Conservation (phyloP, 2,797 vertebrate genomes). For the Sebastes trivittatus region DNA sequence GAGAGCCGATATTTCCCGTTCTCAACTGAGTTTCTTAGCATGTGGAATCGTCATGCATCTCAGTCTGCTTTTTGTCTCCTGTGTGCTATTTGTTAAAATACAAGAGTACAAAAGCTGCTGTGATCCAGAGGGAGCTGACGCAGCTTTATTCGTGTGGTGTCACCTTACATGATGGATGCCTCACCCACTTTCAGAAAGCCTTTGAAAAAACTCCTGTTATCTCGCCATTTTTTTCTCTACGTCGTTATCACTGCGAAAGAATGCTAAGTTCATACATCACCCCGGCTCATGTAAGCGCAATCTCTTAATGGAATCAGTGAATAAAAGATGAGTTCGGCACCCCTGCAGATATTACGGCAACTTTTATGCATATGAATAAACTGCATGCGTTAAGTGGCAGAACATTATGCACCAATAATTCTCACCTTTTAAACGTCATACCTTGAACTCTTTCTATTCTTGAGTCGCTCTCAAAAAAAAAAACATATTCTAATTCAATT, state of each 20-base stretch:
- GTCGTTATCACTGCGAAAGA: conserved; percentile 58
- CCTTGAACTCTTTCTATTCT: conserved; percentile 63
- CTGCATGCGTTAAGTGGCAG: conserved; percentile 55
- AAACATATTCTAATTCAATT: conserved; percentile 66
- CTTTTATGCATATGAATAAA: conserved; percentile 72
- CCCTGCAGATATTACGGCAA: conserved; percentile 63
- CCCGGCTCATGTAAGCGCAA: conserved; percentile 51
- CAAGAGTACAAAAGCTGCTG: conserved; percentile 58
- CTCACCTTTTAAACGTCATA: conserved; percentile 60
- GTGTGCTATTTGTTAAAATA: conserved; percentile 49
- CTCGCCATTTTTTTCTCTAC: conserved; percentile 64
- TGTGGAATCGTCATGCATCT: conserved; percentile 17
- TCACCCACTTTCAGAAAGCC: conserved; percentile 66
- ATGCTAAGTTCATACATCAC: conserved; percentile 72
- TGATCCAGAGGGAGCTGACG: conserved; percentile 65
- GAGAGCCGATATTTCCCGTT: conserved; percentile 61
- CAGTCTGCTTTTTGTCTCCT: conserved; percentile 6
- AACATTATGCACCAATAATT: conserved; percentile 56
- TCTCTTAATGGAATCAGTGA: conserved; percentile 77
- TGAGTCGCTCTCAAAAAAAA: conserved; percentile 35
- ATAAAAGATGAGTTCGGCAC: conserved; percentile 76
- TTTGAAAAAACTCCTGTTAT: conserved; percentile 73
- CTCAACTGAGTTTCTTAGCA: conserved; percentile 33
- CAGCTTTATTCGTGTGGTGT: conserved; percentile 70
- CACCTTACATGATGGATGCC: conserved; percentile 79